Evolutionary conservation across 2,888 invertebrate species (phyloP), one percentile per base, ranked within the genome.

Genomic region (Eulithis prunata): DNA sequence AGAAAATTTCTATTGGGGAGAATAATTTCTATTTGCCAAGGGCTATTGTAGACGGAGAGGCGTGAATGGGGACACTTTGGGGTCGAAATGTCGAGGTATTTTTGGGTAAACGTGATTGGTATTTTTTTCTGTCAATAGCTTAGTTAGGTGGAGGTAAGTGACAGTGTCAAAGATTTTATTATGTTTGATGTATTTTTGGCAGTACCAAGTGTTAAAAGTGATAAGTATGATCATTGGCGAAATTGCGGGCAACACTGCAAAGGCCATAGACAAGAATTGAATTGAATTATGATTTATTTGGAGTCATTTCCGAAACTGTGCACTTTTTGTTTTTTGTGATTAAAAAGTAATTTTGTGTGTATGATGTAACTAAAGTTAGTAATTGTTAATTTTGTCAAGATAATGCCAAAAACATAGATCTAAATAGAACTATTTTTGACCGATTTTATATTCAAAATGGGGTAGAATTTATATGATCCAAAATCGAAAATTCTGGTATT

Each of bases 1-100:
- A 79, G 83, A 83, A 86, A 88, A 87, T 86, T 70, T 87, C 87
- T 85, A 87, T 88, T 84, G 84, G 78, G 57, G 77, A 83, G 86
- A 84, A 87, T 87, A 87, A 88, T 89, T 87, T 80, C 79, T 80
- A 77, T 82, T 84, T 77, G 79, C 75, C 52, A 68, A 78, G 74
- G 77, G 78, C 82, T 79, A 86, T 86, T 84, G 83, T 82, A 68
- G 52, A 53, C 21, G 28, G 43, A 56, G 41, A 43, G 51, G 46
- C 54, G 11, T 49, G 62, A 71, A 70, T 64, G 51, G 68, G 52
- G 52, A 64, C 68, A 66, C 68, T 71, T 67, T 55, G 38, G 66
- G 71, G 60, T 66, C 66, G 62, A 66, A 63, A 63, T 70, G 60
- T 57, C 57, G 57, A 59, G 52, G 64, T 62, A 69, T 63, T 64